A percentile compares a stretch with the other conserved stretches of the same genome.
phyloP scores from a whole-genome alignment of 2,113 vertebrate genomes.

The Melanerpes formicivorus region DNA sequence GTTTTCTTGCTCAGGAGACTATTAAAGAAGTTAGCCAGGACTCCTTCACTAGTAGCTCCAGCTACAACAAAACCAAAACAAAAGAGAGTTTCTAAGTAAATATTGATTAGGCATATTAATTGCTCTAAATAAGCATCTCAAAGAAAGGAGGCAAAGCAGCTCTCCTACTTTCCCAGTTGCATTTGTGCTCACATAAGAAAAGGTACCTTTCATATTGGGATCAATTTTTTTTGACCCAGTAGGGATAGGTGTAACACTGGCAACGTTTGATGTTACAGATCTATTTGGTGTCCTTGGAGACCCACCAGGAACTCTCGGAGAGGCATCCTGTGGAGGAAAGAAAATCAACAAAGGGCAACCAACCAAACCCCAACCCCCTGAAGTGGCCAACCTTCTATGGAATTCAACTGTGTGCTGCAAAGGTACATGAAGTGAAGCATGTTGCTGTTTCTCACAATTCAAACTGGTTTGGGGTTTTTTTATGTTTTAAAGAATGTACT shows the following conservation, averaged over 20 bases:
- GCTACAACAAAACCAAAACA: conserved; percentile 55
- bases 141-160: neutral
- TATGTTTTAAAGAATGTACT: neutral
- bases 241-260: conserved; percentile 92
- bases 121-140: neutral
- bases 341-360: neutral
- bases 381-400: neutral
- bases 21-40: conserved; percentile 98
- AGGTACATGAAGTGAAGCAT: neutral
- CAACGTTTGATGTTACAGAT: conserved; percentile 89
- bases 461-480: neutral
- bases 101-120: neutral
- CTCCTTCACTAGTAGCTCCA: conserved; percentile 97
- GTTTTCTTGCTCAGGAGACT: conserved; percentile 98
- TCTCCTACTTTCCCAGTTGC: neutral
- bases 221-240: conserved; percentile 87
- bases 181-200: neutral
- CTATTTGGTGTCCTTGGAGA: conserved; percentile 93
- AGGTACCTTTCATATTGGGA: conserved; percentile 87
- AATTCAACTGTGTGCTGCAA: neutral
- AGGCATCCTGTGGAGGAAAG: conserved; percentile 80
- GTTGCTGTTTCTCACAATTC: neutral
- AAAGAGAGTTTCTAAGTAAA: neutral
- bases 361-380: no score
- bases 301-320: conserved; percentile 89